Conservation (phyloP, 2,113 vertebrate species). For the Oryzias javanicus region DNA sequence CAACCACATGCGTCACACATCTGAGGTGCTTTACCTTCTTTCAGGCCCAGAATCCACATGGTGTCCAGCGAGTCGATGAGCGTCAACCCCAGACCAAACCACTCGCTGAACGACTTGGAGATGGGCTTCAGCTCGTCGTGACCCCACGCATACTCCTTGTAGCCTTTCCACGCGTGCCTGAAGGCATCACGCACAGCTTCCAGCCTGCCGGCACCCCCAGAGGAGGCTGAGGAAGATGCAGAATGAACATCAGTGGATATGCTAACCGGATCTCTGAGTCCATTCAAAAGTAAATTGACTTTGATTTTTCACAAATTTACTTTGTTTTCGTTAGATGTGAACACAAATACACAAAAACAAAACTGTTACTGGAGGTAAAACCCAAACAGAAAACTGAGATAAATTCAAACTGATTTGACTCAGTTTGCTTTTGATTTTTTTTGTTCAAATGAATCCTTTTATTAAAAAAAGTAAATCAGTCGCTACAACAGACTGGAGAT, state of each 20-base stretch:
- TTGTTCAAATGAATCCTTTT: no score
- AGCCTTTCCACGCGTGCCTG: slow-evolving; percentile 91
- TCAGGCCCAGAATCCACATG: slow-evolving; percentile 94
- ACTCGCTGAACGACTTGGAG: slow-evolving; percentile 89
- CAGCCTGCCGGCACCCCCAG: slow-evolving; percentile 66
- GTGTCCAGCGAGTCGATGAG: slow-evolving; percentile 94
- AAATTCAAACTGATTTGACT: no score
- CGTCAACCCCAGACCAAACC: slow-evolving; percentile 95
- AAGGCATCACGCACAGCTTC: slow-evolving; percentile 86
- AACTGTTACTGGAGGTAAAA: no score
- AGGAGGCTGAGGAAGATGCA: slow-evolving; percentile 18
- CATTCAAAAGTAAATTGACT: no score
- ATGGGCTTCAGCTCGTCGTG: slow-evolving; percentile 94
- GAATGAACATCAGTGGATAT: neutral
- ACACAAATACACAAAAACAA: no score
- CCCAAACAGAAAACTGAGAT: no score
- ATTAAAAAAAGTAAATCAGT: neutral
- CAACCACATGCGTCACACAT: neutral
- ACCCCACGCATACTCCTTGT: slow-evolving; percentile 91
- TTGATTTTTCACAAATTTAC: no score
- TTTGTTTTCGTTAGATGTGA: no score
- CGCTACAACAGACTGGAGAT: no score
- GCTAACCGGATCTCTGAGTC: no score
- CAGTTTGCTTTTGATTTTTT: no score
- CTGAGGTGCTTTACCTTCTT: slow-evolving; percentile 79